Base-by-base conservation (phyloP, 1,140 invertebrate genomes). In the Bombus huntii region DNA sequence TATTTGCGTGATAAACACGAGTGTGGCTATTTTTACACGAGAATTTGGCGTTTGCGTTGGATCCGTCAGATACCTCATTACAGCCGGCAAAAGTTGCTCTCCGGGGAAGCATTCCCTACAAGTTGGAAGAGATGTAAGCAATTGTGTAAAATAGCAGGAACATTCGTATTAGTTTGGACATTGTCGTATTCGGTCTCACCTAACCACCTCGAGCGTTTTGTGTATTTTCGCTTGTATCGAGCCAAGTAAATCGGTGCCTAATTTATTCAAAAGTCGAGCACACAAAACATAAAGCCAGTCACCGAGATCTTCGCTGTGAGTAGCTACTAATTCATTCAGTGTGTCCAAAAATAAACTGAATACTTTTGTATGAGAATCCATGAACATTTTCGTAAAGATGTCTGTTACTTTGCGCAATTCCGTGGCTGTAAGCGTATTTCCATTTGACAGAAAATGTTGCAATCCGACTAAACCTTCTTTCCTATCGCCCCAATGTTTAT, bases 361-460 rank as follows among this genome's bases (percentile, higher is more conserved):
- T 73, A 99, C 98, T 95, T 99, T 99, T 5, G 98, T 99, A 93
- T 99, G 98, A n/a, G 98, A 98, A 94, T 99, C 98, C 96, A 99
- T 98, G 92, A 99, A 99, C 98, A 99, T 98, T 95, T 98, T 98
- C 70, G 98, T 98, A 92, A 99, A 98, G 86, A 99, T 97, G 90
- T 99, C 98, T 1, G 98, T 98, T 13, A 98, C 96, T 88, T 97
- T 96, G 71, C 97, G 97, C 59, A 99, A 95, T 92, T 99, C 98
- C 6, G 96, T 95, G 3, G 96, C 95, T 18, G 96, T 96, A 12
- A 99, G 95, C 31, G 95, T 96, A 37, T 97, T 96, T 68, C 97
- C 97, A 92, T 96, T 96, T 84, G 96, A 96, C 31, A 98, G 96
- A 91, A 98, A 97, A 89, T 96, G 94, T 84, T 97, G 97, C 53